These are phyloP conservation scores for Eupelmus urozonus DNA, from an alignment of 2,888 invertebrate species.

Conservation along the genomic window DNA sequence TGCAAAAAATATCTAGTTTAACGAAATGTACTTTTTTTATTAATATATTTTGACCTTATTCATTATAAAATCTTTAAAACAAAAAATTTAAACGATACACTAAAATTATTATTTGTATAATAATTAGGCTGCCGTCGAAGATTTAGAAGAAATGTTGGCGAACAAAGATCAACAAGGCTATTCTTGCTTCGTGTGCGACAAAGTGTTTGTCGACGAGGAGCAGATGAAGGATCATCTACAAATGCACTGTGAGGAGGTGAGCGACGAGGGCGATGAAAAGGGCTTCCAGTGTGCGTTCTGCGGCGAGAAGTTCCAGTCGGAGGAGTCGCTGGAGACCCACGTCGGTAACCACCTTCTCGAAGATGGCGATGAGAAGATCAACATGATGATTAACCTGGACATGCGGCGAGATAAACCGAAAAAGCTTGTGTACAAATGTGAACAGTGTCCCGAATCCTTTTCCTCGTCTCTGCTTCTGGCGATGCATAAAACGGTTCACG, in stretches of 20 bases:
- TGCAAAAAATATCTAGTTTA: neutral
- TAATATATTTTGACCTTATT: too few relatives aligned
- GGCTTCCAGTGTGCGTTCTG: slow-evolving; percentile 74
- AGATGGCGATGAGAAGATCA: slow-evolving; percentile 73
- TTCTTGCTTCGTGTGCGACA: slow-evolving; percentile 74
- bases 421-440: slow-evolving; percentile 64
- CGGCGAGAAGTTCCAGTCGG: slow-evolving; percentile 69
- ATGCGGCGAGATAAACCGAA: slow-evolving; percentile 52
- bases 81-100: too few relatives aligned
- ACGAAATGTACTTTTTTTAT: too few relatives aligned
- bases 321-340: slow-evolving; percentile 70
- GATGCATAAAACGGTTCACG: slow-evolving; percentile 73
- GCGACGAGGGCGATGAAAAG: slow-evolving; percentile 64
- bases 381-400: slow-evolving; percentile 68
- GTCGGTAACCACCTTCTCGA: slow-evolving; percentile 73
- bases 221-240: slow-evolving; percentile 74
- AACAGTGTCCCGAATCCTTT: slow-evolving; percentile 69
- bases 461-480: slow-evolving; percentile 69
- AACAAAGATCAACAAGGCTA: slow-evolving; percentile 60
- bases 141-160: slow-evolving; percentile 30
- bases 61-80: neutral
- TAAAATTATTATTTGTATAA: neutral
- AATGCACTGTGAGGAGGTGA: slow-evolving; percentile 73
- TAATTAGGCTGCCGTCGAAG: slow-evolving; percentile 24
- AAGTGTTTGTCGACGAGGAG: slow-evolving; percentile 72